A percentile compares a stretch with the other conserved stretches of the same genome.
Conservation (phyloP, 2,797 vertebrate species). For the Gymnothorax javanicus region DNA sequence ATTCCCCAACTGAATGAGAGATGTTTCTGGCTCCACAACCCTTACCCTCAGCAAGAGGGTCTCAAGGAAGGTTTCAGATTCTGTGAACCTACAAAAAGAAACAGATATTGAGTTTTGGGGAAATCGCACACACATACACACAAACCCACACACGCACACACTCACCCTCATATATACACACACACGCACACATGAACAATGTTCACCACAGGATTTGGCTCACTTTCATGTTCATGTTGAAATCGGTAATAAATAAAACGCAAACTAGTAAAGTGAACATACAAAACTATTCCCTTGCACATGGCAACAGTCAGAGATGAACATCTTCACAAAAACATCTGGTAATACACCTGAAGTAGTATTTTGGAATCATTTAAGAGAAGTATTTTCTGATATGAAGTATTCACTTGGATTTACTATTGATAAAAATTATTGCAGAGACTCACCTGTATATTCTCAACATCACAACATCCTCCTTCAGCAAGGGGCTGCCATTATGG, state of each 20-base stretch:
- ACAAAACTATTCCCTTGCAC: not conserved
- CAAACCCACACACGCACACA: too few relatives aligned
- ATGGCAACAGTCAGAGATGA: not conserved
- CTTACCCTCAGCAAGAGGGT: slow-evolving; percentile 60
- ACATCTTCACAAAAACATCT: not conserved
- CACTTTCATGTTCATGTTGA: not conserved
- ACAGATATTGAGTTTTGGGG: too few relatives aligned
- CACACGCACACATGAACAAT: too few relatives aligned
- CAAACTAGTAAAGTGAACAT: not conserved
- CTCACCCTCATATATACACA: too few relatives aligned
- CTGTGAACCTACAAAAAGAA: slow-evolving; percentile 68
- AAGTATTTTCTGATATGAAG: not conserved
- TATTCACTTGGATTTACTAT: not conserved
- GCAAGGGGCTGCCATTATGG: slow-evolving; percentile 67
- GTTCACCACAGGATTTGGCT: not conserved
- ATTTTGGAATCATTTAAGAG: not conserved
- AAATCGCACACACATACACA: not conserved
- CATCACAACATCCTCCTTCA: slow-evolving; percentile 67
- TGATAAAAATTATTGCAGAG: not conserved
- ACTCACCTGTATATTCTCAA: slow-evolving; percentile 70
- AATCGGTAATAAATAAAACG: not conserved
- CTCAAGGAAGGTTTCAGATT: slow-evolving; percentile 69
- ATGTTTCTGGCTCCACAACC: slow-evolving; percentile 57
- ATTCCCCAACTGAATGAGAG: slow-evolving; percentile 60
- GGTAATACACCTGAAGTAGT: not conserved